phyloP scores from a whole-genome alignment of 2,888 invertebrate genomes.

The Cataglyphis livida region DNA sequence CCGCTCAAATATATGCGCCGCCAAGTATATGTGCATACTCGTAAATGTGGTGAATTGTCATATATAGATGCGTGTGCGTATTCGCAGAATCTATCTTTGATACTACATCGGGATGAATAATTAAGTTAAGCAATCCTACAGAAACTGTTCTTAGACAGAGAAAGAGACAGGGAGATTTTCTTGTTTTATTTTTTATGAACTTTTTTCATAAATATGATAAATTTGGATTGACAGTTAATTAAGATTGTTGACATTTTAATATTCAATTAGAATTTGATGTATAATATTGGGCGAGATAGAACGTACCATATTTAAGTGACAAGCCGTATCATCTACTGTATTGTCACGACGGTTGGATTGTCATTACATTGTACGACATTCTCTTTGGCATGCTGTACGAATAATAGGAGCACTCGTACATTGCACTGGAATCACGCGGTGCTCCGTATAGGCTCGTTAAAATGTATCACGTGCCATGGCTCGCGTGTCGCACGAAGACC shows the following conservation, averaged over 20 bases:
- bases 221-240: not conserved
- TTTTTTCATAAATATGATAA: not conserved
- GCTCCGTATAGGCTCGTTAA: conserved; percentile 58
- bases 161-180: not conserved
- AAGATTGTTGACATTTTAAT: conserved; percentile 5
- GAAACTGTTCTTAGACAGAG: conserved; percentile 1
- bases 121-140: not conserved
- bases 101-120: conserved; percentile 19
- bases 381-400: conserved; percentile 33
- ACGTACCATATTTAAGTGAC: not conserved
- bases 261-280: not conserved
- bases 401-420: conserved; percentile 39
- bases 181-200: not conserved
- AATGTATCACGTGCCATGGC: conserved; percentile 45
- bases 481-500: conserved; percentile 73
- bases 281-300: not conserved
- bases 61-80: conserved; percentile 10
- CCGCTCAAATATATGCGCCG: conserved; percentile 17
- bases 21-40: conserved; percentile 45
- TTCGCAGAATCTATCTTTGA: conserved; percentile 9
- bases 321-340: not conserved
- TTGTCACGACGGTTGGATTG: conserved; percentile 7
- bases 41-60: conserved; percentile 53
- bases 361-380: conserved; percentile 22
- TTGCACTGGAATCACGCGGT: conserved; percentile 39